Evolutionary conservation across 2,113 vertebrate species (phyloP), one percentile per base, ranked within the genome.

Genomic region (Gila orcuttii): DNA sequence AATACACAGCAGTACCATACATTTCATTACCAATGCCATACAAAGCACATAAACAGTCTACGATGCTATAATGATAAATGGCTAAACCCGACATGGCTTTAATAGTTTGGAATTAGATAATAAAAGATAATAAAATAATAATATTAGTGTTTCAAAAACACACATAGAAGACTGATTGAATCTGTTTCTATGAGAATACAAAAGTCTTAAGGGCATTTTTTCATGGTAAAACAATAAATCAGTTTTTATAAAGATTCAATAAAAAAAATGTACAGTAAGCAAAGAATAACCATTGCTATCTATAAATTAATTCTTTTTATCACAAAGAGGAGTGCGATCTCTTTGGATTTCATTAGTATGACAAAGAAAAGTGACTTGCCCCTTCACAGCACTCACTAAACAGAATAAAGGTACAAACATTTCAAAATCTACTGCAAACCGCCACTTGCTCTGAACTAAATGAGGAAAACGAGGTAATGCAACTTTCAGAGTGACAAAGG

Each of bases 401-500:
- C 31, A 82, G 23, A 84, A 76, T 81, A 78, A 47, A 78, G 1
- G 10, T 31, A 71, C 11, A 52, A 73, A 71, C 74, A 52, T 25
- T 39, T 42, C 9, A 36, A 50, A 68, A 82, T 25, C 39, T 28
- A 73, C 33, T 21, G 85, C 33, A 71, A 73, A 82, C 42, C 2
- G 3, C 21, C 55, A 66, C 25, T 47, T 10, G 23, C 84, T 52
- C 13, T 36, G 11, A 74, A 28, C n/a, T 17, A 59, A 82, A 36
- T 79, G 36, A 86, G 73, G 36, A 87, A 86, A 82, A 84, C 19
- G 68, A 84, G 21, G 39, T 78, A 59, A 69, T 50, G 15, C 12
- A 81, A 69, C 68, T 33, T 87, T 87, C 84, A 89, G 86, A 89
- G 86, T 88, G 86, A 87, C 75, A 33, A 36, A 76, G 47, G 23